These are phyloP conservation scores for Bombus pascuorum DNA, from an alignment of 1,140 invertebrate species.

Conservation along the genomic window DNA sequence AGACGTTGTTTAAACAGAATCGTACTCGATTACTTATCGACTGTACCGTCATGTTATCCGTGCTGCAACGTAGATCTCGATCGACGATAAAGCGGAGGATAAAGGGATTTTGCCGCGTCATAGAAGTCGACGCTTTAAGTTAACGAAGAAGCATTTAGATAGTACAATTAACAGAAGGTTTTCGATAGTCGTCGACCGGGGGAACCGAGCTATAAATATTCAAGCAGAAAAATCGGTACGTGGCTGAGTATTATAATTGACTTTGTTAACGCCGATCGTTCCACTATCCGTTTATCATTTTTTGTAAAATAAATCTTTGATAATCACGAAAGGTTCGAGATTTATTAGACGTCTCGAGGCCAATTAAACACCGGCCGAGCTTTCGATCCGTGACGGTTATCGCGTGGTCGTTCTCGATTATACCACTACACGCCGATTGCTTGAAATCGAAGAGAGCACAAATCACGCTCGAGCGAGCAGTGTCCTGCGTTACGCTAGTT, in stretches of 20 bases:
- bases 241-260: constrained; percentile 24
- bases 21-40: background rate
- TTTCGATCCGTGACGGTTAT: constrained; percentile 65
- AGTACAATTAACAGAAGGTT: no score
- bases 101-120: background rate
- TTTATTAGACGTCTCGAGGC: constrained; percentile 56
- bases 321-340: constrained; percentile 43
- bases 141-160: no score
- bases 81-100: background rate
- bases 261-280: constrained; percentile 29
- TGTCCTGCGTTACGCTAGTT: constrained; percentile 4
- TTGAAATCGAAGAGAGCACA: constrained; percentile 48
- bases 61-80: background rate
- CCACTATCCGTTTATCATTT: constrained; percentile 15
- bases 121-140: no score
- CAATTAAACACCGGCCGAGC: constrained; percentile 56
- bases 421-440: constrained; percentile 17
- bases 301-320: constrained; percentile 48
- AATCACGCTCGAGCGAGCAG: constrained; percentile 49
- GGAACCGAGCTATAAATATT: background rate
- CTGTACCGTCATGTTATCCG: background rate
- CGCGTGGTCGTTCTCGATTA: constrained; percentile 59
- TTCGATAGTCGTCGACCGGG: no score
- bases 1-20: background rate
- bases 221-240: background rate